A percentile compares a stretch with the other conserved stretches of the same genome.
Conservation (phyloP, 2,888 invertebrate genomes). For the Lutraria lutraria region DNA sequence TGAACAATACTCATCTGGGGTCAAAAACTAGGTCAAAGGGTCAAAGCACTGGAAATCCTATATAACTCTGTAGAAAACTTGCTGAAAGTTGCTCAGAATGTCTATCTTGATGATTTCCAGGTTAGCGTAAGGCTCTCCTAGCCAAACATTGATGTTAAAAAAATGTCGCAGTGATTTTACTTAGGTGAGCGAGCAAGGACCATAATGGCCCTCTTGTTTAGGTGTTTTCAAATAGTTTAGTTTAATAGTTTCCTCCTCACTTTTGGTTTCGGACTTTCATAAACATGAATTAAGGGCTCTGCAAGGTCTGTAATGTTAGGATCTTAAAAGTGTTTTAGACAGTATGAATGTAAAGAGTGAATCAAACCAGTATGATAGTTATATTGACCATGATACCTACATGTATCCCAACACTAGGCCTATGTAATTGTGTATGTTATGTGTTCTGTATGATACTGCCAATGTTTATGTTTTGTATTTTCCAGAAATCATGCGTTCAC, state of each 20-base stretch:
- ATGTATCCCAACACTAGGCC: not conserved
- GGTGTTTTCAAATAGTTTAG: not conserved
- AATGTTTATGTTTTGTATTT: not conserved
- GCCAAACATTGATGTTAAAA: too few species aligned
- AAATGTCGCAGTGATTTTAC: too few species aligned
- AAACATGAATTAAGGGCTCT: not conserved
- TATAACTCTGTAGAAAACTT: too few species aligned
- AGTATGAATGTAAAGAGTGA: not conserved
- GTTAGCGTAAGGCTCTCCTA: too few species aligned
- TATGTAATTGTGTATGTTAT: not conserved
- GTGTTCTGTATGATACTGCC: not conserved
- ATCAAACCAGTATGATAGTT: not conserved
- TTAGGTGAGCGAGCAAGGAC: too few species aligned
- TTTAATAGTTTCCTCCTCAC: not conserved
- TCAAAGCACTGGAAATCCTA: too few species aligned
- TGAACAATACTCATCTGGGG: too few species aligned
- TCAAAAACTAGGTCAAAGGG: too few species aligned
- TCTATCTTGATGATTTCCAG: too few species aligned
- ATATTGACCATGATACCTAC: not conserved
- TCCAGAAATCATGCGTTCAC: constrained; percentile 23
- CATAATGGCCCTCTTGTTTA: too few species aligned
- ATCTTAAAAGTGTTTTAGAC: too few species aligned
- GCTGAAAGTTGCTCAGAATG: too few species aligned
- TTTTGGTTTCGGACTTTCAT: not conserved
- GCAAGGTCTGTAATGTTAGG: not conserved